Evolutionary conservation across 2,888 invertebrate genomes (phyloP), one percentile per base, ranked within the genome.

Genomic region (Andricus quercusramuli): DNA sequence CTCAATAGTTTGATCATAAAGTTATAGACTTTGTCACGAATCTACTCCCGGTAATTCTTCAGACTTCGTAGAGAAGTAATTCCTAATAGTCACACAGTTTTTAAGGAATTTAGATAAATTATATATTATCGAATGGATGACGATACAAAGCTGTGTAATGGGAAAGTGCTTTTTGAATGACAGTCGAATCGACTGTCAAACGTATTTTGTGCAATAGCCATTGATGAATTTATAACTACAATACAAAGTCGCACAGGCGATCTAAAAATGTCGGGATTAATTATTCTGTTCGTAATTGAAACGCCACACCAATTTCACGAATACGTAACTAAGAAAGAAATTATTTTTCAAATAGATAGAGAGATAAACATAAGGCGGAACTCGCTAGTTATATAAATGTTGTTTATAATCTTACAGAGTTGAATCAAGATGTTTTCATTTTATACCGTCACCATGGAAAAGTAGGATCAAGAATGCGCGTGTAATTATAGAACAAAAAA

Each of bases 271-370:
- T 32, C 56, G 29, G 74, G 15, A 74, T 74, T 51, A 74, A 74
- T 62, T 62, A 29, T 51, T 70, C 29, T 56, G 56, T 74, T 74
- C 32, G n/a, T 74, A 74, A 74, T 51, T 51, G 70, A 70, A 70
- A 56, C 32, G 51, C 74, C 32, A 74, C 56, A 74, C 74, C 74
- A 74, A 74, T 74, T 74, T 74, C 74, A 74, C 56, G 56, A 74
- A 74, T 74, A 74, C 74, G 74, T 74, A 74, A 74, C 51, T 74
- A 74, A 74, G 74, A 56, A 74, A 74, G 74, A 74, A 74, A 74
- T 74, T 74, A 74, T 74, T 74, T 74, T 74, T 74, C 47, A 56
- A 56, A 56, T 74, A 74, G 70, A 70, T 70, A 70, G 74, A 74
- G 74, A 74, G 74, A 74, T 51, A 74, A 47, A 44, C 22, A 68